phyloP scores from a whole-genome alignment of 2,113 vertebrate species.

The Camelus bactrianus region DNA sequence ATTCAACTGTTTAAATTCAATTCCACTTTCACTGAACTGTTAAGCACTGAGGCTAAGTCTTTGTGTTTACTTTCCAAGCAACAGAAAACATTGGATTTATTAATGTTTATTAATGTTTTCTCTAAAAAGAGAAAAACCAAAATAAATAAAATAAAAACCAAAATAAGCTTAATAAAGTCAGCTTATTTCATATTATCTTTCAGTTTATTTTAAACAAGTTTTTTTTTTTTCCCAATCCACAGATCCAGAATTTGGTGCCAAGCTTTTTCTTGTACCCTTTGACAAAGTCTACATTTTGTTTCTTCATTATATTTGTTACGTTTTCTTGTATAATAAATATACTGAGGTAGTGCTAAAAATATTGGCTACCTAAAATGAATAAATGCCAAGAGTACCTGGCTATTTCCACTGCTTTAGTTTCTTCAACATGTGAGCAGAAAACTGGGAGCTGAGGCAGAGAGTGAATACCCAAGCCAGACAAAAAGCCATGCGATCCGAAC shows the following conservation, averaged over 20 bases:
- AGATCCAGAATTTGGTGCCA: neutral
- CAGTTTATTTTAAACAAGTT: conserved; percentile 7
- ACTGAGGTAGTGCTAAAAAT: neutral
- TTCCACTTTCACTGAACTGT: conserved; percentile 3
- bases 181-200: neutral
- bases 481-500: neutral
- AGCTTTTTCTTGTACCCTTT: neutral
- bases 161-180: neutral
- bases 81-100: conserved; percentile 16
- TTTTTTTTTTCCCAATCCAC: neutral
- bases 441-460: neutral
- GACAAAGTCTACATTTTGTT: conserved; percentile 29
- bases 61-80: conserved; percentile 44
- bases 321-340: neutral
- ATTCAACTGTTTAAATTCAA: conserved; percentile 19
- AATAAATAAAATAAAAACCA: too few species aligned
- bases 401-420: neutral
- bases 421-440: neutral
- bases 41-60: neutral
- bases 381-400: neutral
- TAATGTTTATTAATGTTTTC: conserved; percentile 8
- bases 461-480: neutral
- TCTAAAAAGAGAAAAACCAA: conserved; percentile 10
- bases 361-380: conserved; percentile 26
- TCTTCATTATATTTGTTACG: neutral